Evolutionary conservation across 2,888 invertebrate genomes (phyloP), one percentile per base, ranked within the genome.

Genomic region (Psococerastis gibbosa): DNA sequence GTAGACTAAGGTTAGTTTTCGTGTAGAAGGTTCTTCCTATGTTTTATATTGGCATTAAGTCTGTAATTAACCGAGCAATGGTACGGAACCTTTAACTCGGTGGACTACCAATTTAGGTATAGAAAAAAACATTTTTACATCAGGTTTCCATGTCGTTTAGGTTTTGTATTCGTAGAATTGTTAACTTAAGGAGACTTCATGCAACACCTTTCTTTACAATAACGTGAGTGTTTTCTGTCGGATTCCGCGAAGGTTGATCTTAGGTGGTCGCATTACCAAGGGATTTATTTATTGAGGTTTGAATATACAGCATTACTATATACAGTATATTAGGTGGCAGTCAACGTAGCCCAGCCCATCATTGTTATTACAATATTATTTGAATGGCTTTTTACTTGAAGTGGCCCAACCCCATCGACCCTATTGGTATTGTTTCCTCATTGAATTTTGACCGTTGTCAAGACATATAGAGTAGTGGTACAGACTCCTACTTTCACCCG

Each of bases 21-120:
- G 8, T 9, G 27, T 6, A 27, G 11, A 27, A 27, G 27, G 11
- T 27, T 27, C 27, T 27, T 27, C 27, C 11, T 27, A 27, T 11
- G 8, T 6, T 27, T 27, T n/a, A 38, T 3, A 13, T 38, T 20
- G 13, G 22, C 22, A 38, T 38, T 38, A 38, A 15, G 20, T 38
- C 20, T 18, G 38, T 38, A 38, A 38, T 38, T 38, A 38, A 38
- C 38, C 20, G 38, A 18, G 38, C 15, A 38, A 38, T 38, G 38
- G 38, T 38, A 38, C 17, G 22, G 38, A 38, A 38, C 38, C 38
- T 18, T n/a, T n/a, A 38, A 16, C 20, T 27, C 27, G 20, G 17
- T 38, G 15, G 38, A 38, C 38, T 38, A 38, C 38, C 38, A 38
- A 38, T 38, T 38, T 38, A 22, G 17, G 38, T 18, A 38, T 15